Evolutionary conservation across 2,113 vertebrate species (phyloP).

Genomic region (Amphiprion percula): DNA sequence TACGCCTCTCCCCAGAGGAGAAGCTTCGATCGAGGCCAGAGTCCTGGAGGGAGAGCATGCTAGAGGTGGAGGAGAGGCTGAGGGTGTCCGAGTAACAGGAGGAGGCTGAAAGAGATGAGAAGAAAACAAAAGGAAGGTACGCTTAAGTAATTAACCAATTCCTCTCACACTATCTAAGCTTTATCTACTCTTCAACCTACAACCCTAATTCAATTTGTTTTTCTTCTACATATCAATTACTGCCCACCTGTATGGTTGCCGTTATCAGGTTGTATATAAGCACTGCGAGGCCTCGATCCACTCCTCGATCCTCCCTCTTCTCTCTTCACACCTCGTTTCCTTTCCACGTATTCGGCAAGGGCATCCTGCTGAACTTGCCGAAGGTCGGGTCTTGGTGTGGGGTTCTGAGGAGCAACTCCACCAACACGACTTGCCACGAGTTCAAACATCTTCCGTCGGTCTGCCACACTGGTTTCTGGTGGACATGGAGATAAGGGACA

Average conservation of each 20-base stretch:
- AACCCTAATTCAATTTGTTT: no score
- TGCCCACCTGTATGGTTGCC: conserved; percentile 47
- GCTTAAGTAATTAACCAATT: not conserved
- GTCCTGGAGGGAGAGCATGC: conserved; percentile 91
- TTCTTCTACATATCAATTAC: no score
- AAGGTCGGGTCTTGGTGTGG: conserved; percentile 86
- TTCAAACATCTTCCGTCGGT: conserved; percentile 92
- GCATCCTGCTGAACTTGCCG: conserved; percentile 94
- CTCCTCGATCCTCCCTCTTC: conserved; percentile 38
- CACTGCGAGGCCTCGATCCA: conserved; percentile 83
- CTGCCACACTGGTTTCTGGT: conserved; percentile 88
- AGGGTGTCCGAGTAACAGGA: conserved; percentile 75
- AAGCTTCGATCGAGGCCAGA: conserved; percentile 56
- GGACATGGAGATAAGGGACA: not conserved
- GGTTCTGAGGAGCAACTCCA: conserved; percentile 64
- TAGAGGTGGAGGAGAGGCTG: conserved; percentile 87
- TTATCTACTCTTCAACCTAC: no score
- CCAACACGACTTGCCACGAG: conserved; percentile 71
- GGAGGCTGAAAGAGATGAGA: conserved; percentile 13
- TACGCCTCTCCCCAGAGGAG: conserved; percentile 46
- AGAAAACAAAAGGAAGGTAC: not conserved
- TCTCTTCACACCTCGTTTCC: conserved; percentile 86
- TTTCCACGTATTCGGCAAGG: conserved; percentile 90
- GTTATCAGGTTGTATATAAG: conserved; percentile 77
- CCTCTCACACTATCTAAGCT: no score